A percentile compares a stretch with the other conserved stretches of the same genome.
phyloP scores from a whole-genome alignment of 2,797 vertebrate genomes.

The Gallirallus australis region DNA sequence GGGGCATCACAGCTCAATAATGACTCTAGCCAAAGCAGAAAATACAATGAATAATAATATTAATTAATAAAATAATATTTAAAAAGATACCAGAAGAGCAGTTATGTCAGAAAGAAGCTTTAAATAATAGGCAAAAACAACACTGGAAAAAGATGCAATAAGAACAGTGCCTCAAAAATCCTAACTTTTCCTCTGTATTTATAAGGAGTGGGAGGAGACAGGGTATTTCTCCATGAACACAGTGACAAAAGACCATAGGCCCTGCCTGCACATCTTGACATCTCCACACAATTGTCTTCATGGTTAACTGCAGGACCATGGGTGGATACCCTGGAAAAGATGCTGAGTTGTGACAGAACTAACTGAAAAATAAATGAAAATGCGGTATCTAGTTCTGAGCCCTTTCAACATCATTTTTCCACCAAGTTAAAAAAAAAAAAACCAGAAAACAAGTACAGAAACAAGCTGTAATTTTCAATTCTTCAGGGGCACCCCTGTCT shows the following conservation, averaged over 20 bases:
- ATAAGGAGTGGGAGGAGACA: not conserved
- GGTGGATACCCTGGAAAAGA: not conserved
- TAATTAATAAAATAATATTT: not conserved
- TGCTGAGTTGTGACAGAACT: not conserved
- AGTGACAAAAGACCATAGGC: not conserved
- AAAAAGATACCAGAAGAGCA: not conserved
- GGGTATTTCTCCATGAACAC: not conserved
- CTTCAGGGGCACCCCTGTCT: rapidly evolving
- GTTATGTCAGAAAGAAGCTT: not conserved
- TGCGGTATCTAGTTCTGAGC: rapidly evolving
- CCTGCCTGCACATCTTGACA: not conserved
- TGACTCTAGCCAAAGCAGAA: not conserved
- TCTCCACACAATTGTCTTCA: not conserved
- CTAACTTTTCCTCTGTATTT: not conserved
- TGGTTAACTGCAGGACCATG: not conserved
- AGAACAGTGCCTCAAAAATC: not conserved
- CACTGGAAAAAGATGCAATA: not conserved
- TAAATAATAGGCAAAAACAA: not conserved
- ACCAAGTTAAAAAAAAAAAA: not conserved
- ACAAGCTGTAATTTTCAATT: not conserved
- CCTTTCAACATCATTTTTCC: not conserved
- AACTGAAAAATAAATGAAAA: not conserved
- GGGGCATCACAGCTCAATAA: not conserved
- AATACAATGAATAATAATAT: not conserved
- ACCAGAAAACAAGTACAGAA: not conserved